These are phyloP conservation scores for Allobates femoralis DNA, from an alignment of 2,797 vertebrate genomes.

Conservation along the genomic window DNA sequence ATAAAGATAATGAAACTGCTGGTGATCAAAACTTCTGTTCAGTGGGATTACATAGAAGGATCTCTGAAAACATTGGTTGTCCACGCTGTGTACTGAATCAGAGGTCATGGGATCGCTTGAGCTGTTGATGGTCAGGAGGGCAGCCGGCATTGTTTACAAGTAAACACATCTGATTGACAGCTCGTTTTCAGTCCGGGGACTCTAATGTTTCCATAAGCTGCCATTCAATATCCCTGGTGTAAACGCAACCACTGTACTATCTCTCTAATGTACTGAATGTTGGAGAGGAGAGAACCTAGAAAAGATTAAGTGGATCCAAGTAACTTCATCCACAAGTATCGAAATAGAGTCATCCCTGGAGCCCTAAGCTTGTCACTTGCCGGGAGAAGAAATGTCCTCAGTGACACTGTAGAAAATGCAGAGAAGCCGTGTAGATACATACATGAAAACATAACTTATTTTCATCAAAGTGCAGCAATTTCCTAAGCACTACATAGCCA, in stretches of 20 bases:
- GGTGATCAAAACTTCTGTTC: neutral
- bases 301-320: slow-evolving; percentile 47
- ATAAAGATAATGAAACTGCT: neutral
- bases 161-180: slow-evolving; percentile 64
- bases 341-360: slow-evolving; percentile 1
- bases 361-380: neutral
- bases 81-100: neutral
- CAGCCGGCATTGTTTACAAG: slow-evolving; percentile 53
- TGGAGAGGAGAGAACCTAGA: slow-evolving; percentile 21
- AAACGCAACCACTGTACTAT: slow-evolving; percentile 48
- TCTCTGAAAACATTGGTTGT: neutral
- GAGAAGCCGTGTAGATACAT: neutral
- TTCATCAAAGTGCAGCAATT: neutral
- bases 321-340: slow-evolving; percentile 40
- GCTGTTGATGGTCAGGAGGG: slow-evolving; percentile 29
- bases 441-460: neutral
- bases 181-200: slow-evolving; percentile 54
- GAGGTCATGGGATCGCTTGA: neutral
- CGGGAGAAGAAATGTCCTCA: neutral
- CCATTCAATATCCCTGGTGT: slow-evolving; percentile 34
- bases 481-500: neutral
- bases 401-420: neutral
- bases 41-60: neutral
- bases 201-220: slow-evolving; percentile 61
- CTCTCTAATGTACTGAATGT: slow-evolving; percentile 53